Evolutionary conservation across 2,888 invertebrate genomes (phyloP), one percentile per base, ranked within the genome.

Genomic region (Teleogryllus oceanicus): DNA sequence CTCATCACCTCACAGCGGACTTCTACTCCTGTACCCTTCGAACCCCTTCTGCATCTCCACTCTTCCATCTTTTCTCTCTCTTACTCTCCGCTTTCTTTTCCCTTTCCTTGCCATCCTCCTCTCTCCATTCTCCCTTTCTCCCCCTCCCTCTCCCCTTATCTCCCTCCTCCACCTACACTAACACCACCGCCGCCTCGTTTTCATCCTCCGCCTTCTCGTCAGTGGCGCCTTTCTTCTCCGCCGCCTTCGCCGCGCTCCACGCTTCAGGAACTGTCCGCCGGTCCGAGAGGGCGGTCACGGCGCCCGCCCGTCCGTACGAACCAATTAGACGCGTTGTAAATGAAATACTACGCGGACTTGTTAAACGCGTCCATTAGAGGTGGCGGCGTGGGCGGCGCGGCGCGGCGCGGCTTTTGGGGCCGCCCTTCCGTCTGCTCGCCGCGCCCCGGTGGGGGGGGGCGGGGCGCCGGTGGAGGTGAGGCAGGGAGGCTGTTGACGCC

Each of bases 291-390:
- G 62, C 62, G 62, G n/a, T n/a, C n/a, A 62, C 16, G 13, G 62
- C n/a, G 62, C n/a, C 62, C 62, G 62, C n/a, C 62, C 62, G 62
- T 4, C 13, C 62, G 62, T 62, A 18, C 62, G 16, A 62, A 62
- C 62, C 62, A 62, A 62, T 62, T 62, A 62, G 62, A n/a, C 62
- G 62, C 62, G 16, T 62, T 62, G 62, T 62, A 62, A 62, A 62
- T 62, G 62, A 62, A 62, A 62, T 62, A 62, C 62, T 62, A 62
- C 62, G 62, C n/a, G 62, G 62, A 18, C 62, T 18, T 62, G 62
- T 62, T 62, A 62, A 62, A 62, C 62, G 62, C 62, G 16, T 62
- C 62, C 62, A 62, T 62, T 62, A 62, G 62, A 62, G 16, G 62
- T 18, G 62, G 62, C 62, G 62, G 62, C 62, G 62, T n/a, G 62